Evolutionary conservation across 2,888 invertebrate species (phyloP), one percentile per base, ranked within the genome.

Genomic region (Iphiclides podalirius): DNA sequence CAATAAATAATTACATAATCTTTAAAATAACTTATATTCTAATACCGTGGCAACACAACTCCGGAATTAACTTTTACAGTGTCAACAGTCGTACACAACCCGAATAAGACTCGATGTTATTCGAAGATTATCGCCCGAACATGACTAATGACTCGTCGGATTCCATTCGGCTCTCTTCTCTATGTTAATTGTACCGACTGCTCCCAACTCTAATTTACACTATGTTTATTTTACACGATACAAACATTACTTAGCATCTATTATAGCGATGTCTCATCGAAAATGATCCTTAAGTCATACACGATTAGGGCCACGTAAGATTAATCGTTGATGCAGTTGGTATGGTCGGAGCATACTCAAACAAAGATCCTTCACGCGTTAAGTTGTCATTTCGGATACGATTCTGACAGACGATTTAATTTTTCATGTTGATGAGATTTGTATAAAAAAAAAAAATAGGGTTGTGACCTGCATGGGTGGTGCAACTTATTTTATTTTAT

Each of bases 101-200:
- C 48, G 55, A 71, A 79, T 78, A 79, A 82, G 79, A 79, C 75
- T 83, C 77, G 75, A 66, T 79, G 78, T 81, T 80, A 77, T 77
- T 78, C 71, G 56, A 78, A 84, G 82, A 85, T 84, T 82, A 85
- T 81, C 75, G 63, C 74, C 63, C 72, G 78, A 81, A 83, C 78
- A 82, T 81, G 84, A 87, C 79, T 84, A 86, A 87, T 85, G 81
- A 77, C 72, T 64, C 69, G 70, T 71, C 69, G 64, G 69, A 72
- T 70, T 71, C 70, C 59, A 54, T 55, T 67, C 67, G 63, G 67
- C 67, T 69, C 66, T 66, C 63, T 63, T 72, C 68, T 75, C 74
- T 69, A 76, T 81, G 82, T 83, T 86, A 85, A 85, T 84, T 81
- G 79, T 80, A 75, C 70, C 66, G 73, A 76, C 77, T 73, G 70